Base-by-base conservation (phyloP, 2,888 invertebrate species). In the Fabriciana adippe region DNA sequence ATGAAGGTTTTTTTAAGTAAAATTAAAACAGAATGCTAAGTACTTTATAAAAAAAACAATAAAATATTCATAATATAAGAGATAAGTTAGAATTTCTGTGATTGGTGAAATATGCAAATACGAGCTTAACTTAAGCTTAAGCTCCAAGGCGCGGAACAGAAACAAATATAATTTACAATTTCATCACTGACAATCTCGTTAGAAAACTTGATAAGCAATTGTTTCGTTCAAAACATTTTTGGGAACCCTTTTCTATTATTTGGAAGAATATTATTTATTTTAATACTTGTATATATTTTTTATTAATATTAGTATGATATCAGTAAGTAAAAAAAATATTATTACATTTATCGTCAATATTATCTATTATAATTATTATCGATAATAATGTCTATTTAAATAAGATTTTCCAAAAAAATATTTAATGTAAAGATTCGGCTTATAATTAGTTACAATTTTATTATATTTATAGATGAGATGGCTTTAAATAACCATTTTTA, bases 81-180 rank as follows among this genome's bases (percentile, higher is more conserved):
- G n/a, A n/a, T 1, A 59, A 26, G 5, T 48, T n/a, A 16, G 6
- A 48, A 65, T 59, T 59, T 16, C 11, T 50, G n/a, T 45, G 41
- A 41, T 47, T 48, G 54, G 53, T 31, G 54, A 60, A 55, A 55
- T 60, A 66, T 61, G 60, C 55, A 35, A 61, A 66, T 61, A 31
- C 31, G 41, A 18, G 48, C 54, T n/a, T 55, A 54, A 48, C 47
- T 55, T 60, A 55, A 59, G 31, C 47, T 55, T 60, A 55, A 59
- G 31, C 21, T 48, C 60, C 18, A 18, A 54, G 54, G 66, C 54
- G 54, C 66, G 54, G 54, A 66, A 60, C 54, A 60, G 21, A 16
- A 59, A 47, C 54, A 48, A 66, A 59, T 66, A 53, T 59, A 53
- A 66, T 54, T 66, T 16, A 6, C 26, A 31, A 66, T 66, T 59